A percentile compares a stretch with the other conserved stretches of the same genome.
Evolutionary conservation across 2,113 vertebrate genomes (phyloP).

Genomic region (Semnornis frantzii): DNA sequence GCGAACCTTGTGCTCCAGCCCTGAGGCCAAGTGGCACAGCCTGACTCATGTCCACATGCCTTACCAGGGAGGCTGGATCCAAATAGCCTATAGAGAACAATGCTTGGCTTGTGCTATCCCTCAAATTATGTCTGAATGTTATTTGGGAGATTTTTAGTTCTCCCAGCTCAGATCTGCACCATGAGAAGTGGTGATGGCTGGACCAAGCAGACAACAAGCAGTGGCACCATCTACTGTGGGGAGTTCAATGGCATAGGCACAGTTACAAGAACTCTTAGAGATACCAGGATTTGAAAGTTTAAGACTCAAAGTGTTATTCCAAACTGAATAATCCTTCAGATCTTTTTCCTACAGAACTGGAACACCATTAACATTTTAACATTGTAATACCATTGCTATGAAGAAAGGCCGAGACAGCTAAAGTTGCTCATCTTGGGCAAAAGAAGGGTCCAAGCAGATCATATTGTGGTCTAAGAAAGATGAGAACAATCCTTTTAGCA

Average conservation of each 20-base stretch:
- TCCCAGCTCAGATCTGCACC: neutral
- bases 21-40: neutral
- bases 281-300: neutral
- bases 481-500: neutral
- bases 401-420: neutral
- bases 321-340: neutral
- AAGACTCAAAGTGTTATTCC: neutral
- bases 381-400: neutral
- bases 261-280: no score
- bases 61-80: neutral
- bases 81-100: neutral
- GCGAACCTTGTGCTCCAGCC: neutral
- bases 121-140: neutral
- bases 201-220: rapidly evolving
- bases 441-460: neutral
- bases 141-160: neutral
- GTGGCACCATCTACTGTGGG: rapidly evolving
- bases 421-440: neutral
- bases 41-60: slow-evolving; percentile 60
- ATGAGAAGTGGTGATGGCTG: rapidly evolving
- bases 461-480: neutral
- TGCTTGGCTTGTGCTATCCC: neutral
- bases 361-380: neutral
- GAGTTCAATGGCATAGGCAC: neutral
- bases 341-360: neutral